Evolutionary conservation across 2,797 vertebrate species (phyloP).

Genomic region (Siniperca undulata): DNA sequence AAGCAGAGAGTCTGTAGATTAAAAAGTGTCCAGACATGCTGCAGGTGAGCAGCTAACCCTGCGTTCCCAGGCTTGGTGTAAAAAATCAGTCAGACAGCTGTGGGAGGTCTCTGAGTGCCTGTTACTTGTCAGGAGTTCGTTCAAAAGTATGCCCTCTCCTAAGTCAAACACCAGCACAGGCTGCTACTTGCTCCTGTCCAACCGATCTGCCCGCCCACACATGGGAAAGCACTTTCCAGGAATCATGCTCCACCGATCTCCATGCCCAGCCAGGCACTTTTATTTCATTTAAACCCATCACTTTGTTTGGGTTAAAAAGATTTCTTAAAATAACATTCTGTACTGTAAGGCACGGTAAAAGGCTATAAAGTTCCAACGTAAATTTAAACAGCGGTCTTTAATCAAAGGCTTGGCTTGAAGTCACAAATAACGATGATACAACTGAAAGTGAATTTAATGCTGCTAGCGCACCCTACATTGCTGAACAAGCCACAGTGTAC

Average conservation of each 20-base stretch:
- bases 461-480: constrained; percentile 2
- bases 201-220: constrained; percentile 75
- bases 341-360: constrained; percentile 50
- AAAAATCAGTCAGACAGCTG: constrained; percentile 51
- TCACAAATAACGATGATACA: constrained; percentile 59
- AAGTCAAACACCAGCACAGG: constrained; percentile 71
- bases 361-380: constrained; percentile 61
- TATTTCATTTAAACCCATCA: constrained; percentile 74
- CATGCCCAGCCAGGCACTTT: constrained; percentile 63
- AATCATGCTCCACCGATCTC: constrained; percentile 73
- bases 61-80: constrained; percentile 64
- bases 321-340: constrained; percentile 70
- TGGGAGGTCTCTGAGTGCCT: constrained; percentile 74
- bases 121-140: constrained; percentile 71
- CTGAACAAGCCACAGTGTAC: constrained; percentile 44
- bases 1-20: constrained; percentile 41
- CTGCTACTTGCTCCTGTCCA: constrained; percentile 78
- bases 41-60: constrained; percentile 70
- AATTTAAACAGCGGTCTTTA: constrained; percentile 64
- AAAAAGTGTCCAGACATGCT: constrained; percentile 68
- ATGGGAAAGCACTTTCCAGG: constrained; percentile 80
- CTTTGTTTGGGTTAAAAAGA: constrained; percentile 76
- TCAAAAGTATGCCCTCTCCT: constrained; percentile 69
- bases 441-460: constrained; percentile 58
- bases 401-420: constrained; percentile 70